Base-by-base conservation (phyloP, 2,888 invertebrate species). In the Marronus borbonicus region DNA sequence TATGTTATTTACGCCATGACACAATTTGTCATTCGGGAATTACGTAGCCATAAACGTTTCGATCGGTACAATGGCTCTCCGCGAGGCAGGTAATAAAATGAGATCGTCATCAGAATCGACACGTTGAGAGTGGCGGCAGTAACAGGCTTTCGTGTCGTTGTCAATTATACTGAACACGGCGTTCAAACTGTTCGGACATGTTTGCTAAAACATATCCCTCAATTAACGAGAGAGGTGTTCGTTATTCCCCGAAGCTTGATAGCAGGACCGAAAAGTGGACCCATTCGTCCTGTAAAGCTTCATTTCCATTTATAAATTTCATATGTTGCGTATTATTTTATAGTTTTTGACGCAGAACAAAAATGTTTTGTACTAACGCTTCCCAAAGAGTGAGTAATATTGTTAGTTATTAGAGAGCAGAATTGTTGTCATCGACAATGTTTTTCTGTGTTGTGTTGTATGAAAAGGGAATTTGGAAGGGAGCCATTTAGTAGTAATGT, bases 151-250 rank as follows among this genome's bases (percentile, higher is more conserved):
- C 72, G 39, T 39, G 20, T 5, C 36, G 58, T 58, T 72, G 72
- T 72, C 72, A 72, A 72, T 72, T 72, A 72, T 58, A 72, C 28
- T 50, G 69, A 69, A 69, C 69, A 69, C 69, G 28, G 28, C 69
- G 69, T 69, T 49, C 76, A 39, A 81, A 82, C 81, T 81, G 81
- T 82, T 82, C 77, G 79, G 81, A 83, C 82, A 82, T 82, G 83
- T 82, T 82, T 82, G 80, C 80, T 80, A 80, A 80, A 83, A 82
- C 81, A 81, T 80, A 58, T 76, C 76, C 58, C 66, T 69, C 76
- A 76, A 76, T 76, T 76, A 76, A 60, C 44, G 10, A 68, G 69
- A 58, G 68, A 44, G 76, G 31, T 69, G 76, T 68, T 44, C 55
- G 72, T 58, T 20, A 20, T 24, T 24, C 68, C 70, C 36, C 17